phyloP scores from a whole-genome alignment of 2,113 vertebrate genomes.

The Melanostigma gelatinosum region DNA sequence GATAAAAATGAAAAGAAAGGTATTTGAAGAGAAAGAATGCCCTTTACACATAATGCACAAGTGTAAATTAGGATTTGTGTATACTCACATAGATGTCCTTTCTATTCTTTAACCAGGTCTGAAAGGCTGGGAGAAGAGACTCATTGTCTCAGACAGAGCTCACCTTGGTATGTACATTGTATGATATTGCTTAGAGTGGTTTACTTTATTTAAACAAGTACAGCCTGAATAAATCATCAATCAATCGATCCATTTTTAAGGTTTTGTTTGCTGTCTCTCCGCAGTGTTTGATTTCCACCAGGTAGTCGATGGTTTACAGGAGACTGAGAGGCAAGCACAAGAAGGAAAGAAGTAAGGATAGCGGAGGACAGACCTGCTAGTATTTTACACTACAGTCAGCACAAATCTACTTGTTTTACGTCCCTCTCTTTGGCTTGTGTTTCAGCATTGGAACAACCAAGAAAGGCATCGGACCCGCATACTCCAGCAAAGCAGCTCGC shows the following conservation, averaged over 20 bases:
- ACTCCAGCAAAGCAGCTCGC: constrained; percentile 95
- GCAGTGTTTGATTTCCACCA: constrained; percentile 99
- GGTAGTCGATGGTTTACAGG: constrained; percentile 95
- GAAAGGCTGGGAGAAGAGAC: constrained; percentile 97
- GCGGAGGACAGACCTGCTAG: background rate
- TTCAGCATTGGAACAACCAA: constrained; percentile 96
- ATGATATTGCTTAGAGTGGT: background rate
- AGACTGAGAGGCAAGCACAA: constrained; percentile 94
- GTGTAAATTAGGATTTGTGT: background rate
- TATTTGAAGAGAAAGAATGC: constrained; percentile 58
- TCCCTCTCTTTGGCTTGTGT: background rate
- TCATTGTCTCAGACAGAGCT: constrained; percentile 96
- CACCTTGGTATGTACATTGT: constrained; percentile 88
- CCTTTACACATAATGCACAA: background rate
- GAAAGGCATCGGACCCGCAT: constrained; percentile 97
- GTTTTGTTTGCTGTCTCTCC: constrained; percentile 38
- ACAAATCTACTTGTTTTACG: constrained; percentile 1
- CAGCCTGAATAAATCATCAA: background rate
- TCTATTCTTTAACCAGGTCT: constrained; percentile 84
- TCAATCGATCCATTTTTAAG: background rate
- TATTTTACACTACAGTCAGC: background rate
- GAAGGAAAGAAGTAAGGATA: constrained; percentile 95
- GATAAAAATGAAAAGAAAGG: constrained; percentile 99
- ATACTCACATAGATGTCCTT: constrained; percentile 1
- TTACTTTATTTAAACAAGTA: background rate